A percentile compares a stretch with the other conserved stretches of the same genome.
phyloP scores from a whole-genome alignment of 2,113 vertebrate genomes.

The Danionella cerebrum region DNA sequence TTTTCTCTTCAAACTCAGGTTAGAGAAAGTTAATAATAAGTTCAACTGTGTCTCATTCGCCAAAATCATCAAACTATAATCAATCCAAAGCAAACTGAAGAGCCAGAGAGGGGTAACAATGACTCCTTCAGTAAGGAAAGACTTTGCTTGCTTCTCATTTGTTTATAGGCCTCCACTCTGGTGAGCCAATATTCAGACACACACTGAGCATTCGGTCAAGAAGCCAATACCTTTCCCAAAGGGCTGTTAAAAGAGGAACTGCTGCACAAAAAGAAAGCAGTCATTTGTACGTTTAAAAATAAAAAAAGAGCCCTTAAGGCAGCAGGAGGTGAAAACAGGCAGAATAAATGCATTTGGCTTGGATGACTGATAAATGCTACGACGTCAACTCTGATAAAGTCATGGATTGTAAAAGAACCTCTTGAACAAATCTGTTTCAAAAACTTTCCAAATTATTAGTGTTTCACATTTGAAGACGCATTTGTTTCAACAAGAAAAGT shows the following conservation, averaged over 20 bases:
- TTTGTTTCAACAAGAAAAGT: no score
- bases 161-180: not conserved
- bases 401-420: not conserved
- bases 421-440: not conserved
- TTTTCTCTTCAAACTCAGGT: no score
- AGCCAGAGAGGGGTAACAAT: not conserved
- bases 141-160: not conserved
- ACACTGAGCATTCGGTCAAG: conserved; percentile 47
- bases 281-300: not conserved
- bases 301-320: conserved; percentile 23
- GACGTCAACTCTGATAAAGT: not conserved
- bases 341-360: not conserved
- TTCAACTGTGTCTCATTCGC: not conserved
- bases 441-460: not conserved
- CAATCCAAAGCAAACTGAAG: not conserved
- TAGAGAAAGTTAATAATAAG: no score
- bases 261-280: not conserved
- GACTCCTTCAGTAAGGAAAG: not conserved
- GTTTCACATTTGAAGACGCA: no score
- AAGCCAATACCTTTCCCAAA: conserved; percentile 45
- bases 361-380: not conserved
- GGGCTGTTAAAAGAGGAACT: conserved; percentile 41
- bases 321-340: not conserved
- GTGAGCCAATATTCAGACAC: conserved; percentile 41
- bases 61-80: not conserved